phyloP scores from a whole-genome alignment of 2,797 vertebrate genomes.

The Phrynocephalus forsythii region DNA sequence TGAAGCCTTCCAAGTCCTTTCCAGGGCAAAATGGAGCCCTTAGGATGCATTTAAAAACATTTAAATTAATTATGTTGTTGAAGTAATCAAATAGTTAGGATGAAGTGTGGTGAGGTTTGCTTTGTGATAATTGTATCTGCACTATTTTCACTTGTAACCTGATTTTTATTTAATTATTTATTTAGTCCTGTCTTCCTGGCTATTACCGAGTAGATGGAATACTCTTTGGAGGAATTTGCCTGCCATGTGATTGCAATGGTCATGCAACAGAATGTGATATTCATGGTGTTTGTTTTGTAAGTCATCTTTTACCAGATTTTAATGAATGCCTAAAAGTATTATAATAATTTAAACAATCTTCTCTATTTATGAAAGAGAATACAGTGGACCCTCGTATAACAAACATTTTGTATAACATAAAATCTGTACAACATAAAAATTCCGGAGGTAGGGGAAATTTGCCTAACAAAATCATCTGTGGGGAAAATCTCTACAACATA shows the following conservation, averaged over 20 bases:
- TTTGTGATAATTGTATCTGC: constrained; percentile 16
- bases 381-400: no score
- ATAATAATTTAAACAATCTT: background rate
- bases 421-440: no score
- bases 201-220: constrained; percentile 91
- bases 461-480: no score
- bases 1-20: no score
- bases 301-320: constrained; percentile 63
- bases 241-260: constrained; percentile 90
- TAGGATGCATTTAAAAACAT: no score
- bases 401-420: no score
- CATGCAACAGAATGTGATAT: constrained; percentile 87
- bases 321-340: background rate
- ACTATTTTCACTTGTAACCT: background rate
- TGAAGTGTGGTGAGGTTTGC: background rate
- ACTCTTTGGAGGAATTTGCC: constrained; percentile 92
- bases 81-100: background rate
- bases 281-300: constrained; percentile 88
- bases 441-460: no score
- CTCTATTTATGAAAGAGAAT: background rate
- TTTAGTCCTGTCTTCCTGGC: constrained; percentile 86
- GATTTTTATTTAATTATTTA: background rate
- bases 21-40: no score
- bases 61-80: no score
- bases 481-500: no score